phyloP scores from a whole-genome alignment of 2,113 vertebrate genomes.

The Hypocryptadius cinnamomeus region DNA sequence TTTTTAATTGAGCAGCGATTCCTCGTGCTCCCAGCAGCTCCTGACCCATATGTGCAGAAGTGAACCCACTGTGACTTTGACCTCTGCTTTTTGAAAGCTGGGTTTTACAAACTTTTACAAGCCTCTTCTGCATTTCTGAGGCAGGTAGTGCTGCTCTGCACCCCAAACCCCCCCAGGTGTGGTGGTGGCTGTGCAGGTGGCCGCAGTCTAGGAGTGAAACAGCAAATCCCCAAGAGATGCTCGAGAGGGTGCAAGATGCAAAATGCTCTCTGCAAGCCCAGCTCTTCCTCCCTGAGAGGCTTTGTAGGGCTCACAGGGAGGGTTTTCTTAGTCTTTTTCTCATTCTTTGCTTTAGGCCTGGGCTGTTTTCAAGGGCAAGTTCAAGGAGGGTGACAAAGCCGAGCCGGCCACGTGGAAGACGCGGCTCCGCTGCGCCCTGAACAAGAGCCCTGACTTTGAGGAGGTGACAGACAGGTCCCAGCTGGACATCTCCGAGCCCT shows the following conservation, averaged over 20 bases:
- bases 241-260: not conserved
- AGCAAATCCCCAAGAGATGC: not conserved
- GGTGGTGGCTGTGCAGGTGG: not conserved
- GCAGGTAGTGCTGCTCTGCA: not conserved
- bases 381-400: constrained; percentile 94
- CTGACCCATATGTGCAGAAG: fast-evolving
- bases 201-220: not conserved
- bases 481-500: constrained; percentile 96
- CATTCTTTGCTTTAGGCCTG: constrained; percentile 77
- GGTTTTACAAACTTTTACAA: not conserved
- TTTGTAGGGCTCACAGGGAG: not conserved
- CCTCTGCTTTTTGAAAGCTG: not conserved
- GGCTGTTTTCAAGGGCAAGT: constrained; percentile 99
- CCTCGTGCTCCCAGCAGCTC: fast-evolving
- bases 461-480: constrained; percentile 96
- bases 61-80: fast-evolving
- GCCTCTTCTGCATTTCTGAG: not conserved
- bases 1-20: not conserved
- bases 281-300: not conserved
- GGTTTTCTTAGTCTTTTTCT: not conserved
- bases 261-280: not conserved
- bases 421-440: constrained; percentile 90
- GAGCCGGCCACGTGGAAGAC: constrained; percentile 99
- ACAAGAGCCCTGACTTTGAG: constrained; percentile 98
- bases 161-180: not conserved